These are phyloP conservation scores for Daboia siamensis DNA, from an alignment of 2,113 vertebrate genomes.

Conservation along the genomic window DNA sequence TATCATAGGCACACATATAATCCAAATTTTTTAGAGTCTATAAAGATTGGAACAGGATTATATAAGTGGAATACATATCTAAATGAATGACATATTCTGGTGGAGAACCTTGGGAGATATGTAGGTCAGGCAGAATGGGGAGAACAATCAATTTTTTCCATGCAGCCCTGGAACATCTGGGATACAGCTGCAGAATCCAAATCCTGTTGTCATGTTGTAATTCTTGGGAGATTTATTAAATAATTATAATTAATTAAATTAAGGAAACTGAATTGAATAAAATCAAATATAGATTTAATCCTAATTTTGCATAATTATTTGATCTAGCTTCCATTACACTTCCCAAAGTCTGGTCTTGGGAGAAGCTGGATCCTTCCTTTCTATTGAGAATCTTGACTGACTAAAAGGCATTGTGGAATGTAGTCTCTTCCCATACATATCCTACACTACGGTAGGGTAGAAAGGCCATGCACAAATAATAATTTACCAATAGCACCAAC, in stretches of 20 bases:
- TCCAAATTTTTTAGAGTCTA: not conserved
- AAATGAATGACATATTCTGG: not conserved
- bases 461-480: not conserved
- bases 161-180: not conserved
- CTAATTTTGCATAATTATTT: not conserved
- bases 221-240: not conserved
- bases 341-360: not conserved
- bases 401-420: not conserved
- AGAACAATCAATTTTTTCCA: too few species aligned
- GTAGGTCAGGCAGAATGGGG: not conserved
- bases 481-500: not conserved
- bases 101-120: not conserved
- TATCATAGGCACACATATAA: not conserved
- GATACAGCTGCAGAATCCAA: not conserved
- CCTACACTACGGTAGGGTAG: not conserved
- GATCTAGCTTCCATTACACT: not conserved
- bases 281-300: not conserved
- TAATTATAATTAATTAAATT: not conserved
- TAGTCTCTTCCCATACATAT: not conserved
- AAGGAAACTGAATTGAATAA: not conserved
- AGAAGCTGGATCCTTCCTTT: not conserved
- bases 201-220: not conserved
- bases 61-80: not conserved
- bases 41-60: not conserved
- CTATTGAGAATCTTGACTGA: not conserved